Evolutionary conservation across 30 jellyfish, hydroid and myxozoan genomes (phyloP).

Genomic region (Sanderia malayensis): DNA sequence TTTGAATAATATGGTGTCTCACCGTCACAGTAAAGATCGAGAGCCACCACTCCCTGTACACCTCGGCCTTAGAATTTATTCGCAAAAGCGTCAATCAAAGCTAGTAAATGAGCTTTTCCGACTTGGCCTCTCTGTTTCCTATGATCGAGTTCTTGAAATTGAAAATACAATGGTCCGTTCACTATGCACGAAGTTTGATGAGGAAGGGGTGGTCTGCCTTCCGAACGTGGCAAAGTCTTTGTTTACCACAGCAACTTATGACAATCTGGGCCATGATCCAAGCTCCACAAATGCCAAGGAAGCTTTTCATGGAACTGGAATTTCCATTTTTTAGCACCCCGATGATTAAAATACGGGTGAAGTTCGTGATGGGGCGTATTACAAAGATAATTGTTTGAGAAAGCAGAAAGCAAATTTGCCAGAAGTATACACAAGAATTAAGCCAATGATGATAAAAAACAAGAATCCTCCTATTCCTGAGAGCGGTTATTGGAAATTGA

Average conservation of each 20-base stretch:
- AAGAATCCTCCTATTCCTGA: constrained; percentile 15
- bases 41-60: constrained; percentile 39
- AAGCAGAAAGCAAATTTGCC: constrained; percentile 42
- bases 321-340: constrained; percentile 53
- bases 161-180: constrained; percentile 11
- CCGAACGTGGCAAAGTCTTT: constrained; percentile 13
- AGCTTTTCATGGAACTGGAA: constrained; percentile 59
- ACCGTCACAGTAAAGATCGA: constrained; percentile 38
- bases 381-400: constrained; percentile 42
- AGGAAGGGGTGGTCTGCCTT: constrained; percentile 38
- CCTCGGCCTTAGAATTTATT: constrained; percentile 31
- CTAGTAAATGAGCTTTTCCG: constrained; percentile 31
- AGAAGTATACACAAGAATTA: constrained; percentile 22
- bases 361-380: constrained; percentile 22
- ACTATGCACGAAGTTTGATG: constrained; percentile 12
- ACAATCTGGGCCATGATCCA: constrained; percentile 48
- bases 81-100: constrained; percentile 20
- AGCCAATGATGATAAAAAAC: constrained; percentile 34
- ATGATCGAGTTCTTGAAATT: constrained; percentile 41
- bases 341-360: constrained; percentile 28
- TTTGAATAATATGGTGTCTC: constrained; percentile 12
- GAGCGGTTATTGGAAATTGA: constrained; percentile 26
- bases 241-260: constrained; percentile 46
- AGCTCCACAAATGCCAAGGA: constrained; percentile 34
- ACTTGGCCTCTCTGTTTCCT: constrained; percentile 45